These are phyloP conservation scores for Ptilodon capucinus DNA, from an alignment of 2,888 invertebrate genomes.

Conservation along the genomic window DNA sequence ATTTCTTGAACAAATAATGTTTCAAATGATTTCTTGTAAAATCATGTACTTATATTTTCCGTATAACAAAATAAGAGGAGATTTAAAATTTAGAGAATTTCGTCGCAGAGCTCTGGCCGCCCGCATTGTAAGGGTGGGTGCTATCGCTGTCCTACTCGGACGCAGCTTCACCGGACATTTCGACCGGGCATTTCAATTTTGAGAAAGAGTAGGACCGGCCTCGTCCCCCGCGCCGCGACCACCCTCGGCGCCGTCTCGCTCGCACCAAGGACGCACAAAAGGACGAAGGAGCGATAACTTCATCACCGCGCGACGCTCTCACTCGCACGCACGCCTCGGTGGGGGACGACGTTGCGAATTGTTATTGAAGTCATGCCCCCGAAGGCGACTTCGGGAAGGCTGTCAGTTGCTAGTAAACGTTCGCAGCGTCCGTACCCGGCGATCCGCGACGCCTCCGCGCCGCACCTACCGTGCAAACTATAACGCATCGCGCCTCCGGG, in stretches of 20 bases:
- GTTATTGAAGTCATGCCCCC: constrained; percentile 83
- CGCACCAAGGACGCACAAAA: constrained; percentile 81
- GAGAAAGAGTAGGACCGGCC: constrained; percentile 82
- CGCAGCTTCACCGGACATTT: constrained; percentile 83
- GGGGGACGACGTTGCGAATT: constrained; percentile 83
- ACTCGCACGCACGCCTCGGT: constrained; percentile 77
- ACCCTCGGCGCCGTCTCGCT: constrained; percentile 63
- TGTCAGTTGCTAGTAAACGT: constrained; percentile 81
- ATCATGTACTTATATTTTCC: constrained; percentile 32
- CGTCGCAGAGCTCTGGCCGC: constrained; percentile 75
- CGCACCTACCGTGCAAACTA: constrained; percentile 61
- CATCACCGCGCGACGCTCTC: constrained; percentile 77
- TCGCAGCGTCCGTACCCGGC: constrained; percentile 77
- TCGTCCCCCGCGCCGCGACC: constrained; percentile 56
- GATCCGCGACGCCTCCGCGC: constrained; percentile 61
- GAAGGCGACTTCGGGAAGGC: constrained; percentile 83
- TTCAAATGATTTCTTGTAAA: constrained; percentile 4
- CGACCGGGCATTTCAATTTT: constrained; percentile 84
- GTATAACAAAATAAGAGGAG: constrained; percentile 53
- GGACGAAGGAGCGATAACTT: constrained; percentile 84
- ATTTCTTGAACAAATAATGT: too few species aligned
- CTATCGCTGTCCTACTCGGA: constrained; percentile 81
- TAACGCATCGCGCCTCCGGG: constrained; percentile 49
- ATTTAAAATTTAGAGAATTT: constrained; percentile 77
- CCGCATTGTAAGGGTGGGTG: constrained; percentile 81